Evolutionary conservation across 2,888 invertebrate species (phyloP), one percentile per base, ranked within the genome.

Genomic region (Myathropa florea): DNA sequence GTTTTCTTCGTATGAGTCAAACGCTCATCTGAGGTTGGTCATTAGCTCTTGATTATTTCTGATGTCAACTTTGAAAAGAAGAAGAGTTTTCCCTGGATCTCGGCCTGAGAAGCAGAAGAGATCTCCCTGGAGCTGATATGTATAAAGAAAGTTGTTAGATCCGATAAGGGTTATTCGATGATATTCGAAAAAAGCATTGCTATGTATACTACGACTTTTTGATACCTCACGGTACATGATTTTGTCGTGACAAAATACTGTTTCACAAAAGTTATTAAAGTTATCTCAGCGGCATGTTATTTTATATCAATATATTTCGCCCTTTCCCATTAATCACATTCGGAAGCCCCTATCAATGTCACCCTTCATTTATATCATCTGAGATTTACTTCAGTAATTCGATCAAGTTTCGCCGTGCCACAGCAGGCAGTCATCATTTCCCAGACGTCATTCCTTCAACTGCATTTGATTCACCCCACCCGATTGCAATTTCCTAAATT

Each of bases 401-500:
- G 36, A 81, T 85, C 81, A 76, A 72, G 64, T 75, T 65, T 81
- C 60, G 30, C 68, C 46, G 59, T 59, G 28, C 18, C 33, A 28
- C 53, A 24, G 21, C 33, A 30, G 18, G 55, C 28, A 61, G 24
- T 21, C 14, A 61, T 72, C 6, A 33, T 59, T 83, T 33, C 64
- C 24, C 33, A 23, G 23, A 36, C 33, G 3, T 46, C 23, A 53
- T 36, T 53, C 59, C n/a, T 67, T 61, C 36, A 33, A 70, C 36
- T 78, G 85, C 73, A 78, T 82, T 82, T 73, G 64, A 82, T 70
- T 65, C 68, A 73, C 68, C 55, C 21, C 53, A 26, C n/a, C n/a
- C 73, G 68, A 77, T 78, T 85, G 68, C 85, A 85, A 85, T 82
- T 85, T 85, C 72, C 82, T 68, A 78, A 82, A 77, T 82, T 77